A percentile compares a stretch with the other conserved stretches of the same genome.
These are phyloP conservation scores for Cardiocondyla obscurior DNA, from an alignment of 1,140 invertebrate species.

Conservation along the genomic window DNA sequence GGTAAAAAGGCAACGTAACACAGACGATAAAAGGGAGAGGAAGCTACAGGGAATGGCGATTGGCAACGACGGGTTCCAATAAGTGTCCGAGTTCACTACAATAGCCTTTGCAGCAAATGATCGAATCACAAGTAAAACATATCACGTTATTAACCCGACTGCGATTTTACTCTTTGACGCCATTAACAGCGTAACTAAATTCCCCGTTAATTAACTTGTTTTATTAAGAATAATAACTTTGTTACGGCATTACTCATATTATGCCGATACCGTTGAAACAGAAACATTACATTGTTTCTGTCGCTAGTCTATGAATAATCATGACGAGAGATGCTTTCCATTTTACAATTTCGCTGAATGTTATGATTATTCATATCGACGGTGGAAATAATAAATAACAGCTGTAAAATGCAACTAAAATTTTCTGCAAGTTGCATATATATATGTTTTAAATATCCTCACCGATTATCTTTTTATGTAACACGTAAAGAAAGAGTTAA, in stretches of 20 bases:
- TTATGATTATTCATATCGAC: slow-evolving; percentile 15
- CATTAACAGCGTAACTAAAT: background rate
- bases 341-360: slow-evolving; percentile 9
- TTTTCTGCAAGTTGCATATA: background rate
- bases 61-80: slow-evolving; percentile 39
- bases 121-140: slow-evolving; percentile 21
- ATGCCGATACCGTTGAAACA: background rate
- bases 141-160: slow-evolving; percentile 35
- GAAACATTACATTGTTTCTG: background rate
- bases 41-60: slow-evolving; percentile 32
- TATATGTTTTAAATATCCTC: background rate
- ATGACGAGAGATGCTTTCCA: background rate
- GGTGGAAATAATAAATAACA: slow-evolving; percentile 5
- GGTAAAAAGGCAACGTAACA: slow-evolving; percentile 4
- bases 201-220: background rate
- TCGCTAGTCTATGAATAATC: slow-evolving; percentile 11
- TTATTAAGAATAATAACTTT: background rate
- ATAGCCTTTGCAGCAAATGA: slow-evolving; percentile 31
- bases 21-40: slow-evolving; percentile 35
- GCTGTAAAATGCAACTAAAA: background rate
- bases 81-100: slow-evolving; percentile 39
- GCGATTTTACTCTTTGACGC: background rate
- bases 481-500: background rate
- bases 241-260: background rate
- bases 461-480: background rate